Conservation (phyloP, 2,797 vertebrate species). For the Acestrorhynchus altus region DNA sequence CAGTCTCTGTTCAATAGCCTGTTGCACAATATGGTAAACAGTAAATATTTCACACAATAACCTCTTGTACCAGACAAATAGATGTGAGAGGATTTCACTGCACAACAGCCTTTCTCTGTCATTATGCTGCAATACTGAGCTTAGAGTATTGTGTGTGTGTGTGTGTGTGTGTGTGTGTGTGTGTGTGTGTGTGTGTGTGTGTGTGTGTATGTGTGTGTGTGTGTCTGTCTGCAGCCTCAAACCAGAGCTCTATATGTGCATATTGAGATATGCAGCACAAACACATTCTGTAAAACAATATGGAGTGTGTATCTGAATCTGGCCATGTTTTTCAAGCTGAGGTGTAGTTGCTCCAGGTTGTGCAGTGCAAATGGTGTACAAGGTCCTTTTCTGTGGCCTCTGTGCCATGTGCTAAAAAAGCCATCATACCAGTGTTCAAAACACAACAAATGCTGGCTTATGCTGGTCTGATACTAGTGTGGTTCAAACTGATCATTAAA, state of each 20-base stretch:
- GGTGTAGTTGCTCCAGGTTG: too few relatives aligned
- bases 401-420: too few relatives aligned
- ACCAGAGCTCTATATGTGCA: constrained; percentile 22
- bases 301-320: neutral
- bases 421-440: too few relatives aligned
- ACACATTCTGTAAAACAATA: neutral
- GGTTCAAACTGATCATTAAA: too few relatives aligned
- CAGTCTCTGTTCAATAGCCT: neutral
- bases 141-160: neutral
- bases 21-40: neutral
- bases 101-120: neutral
- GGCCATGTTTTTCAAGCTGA: neutral
- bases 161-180: neutral
- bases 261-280: neutral
- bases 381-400: too few relatives aligned
- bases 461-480: too few relatives aligned
- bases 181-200: neutral
- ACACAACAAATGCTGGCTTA: too few relatives aligned
- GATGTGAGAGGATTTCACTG: neutral
- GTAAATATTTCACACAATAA: neutral
- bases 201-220: neutral
- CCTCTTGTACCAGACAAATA: neutral
- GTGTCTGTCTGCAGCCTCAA: constrained; percentile 1
- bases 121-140: neutral
- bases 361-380: too few relatives aligned